These are phyloP conservation scores for Zosterops lateralis DNA, from an alignment of 2,113 vertebrate genomes.

Conservation along the genomic window DNA sequence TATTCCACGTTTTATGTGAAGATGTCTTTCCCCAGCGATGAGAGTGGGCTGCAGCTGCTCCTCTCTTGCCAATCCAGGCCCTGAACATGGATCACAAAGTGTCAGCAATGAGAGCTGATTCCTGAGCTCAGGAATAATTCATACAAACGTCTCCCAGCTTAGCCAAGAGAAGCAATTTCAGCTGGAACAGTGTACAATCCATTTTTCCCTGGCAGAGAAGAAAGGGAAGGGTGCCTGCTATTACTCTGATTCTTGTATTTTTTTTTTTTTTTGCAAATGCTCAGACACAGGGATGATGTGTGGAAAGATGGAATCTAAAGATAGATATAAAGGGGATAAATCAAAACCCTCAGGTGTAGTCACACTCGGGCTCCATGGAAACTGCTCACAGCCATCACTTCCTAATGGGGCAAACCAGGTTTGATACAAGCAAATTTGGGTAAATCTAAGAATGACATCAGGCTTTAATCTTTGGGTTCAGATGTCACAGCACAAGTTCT, in stretches of 20 bases:
- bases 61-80: background rate
- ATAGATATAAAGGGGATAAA: background rate
- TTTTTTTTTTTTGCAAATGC: background rate
- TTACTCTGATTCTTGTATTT: background rate
- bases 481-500: background rate
- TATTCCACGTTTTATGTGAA: background rate
- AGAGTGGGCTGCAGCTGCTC: background rate
- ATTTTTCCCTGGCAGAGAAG: background rate
- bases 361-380: background rate
- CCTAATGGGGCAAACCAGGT: background rate
- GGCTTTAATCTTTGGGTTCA: background rate
- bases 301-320: background rate
- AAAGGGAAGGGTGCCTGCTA: background rate
- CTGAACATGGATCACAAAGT: background rate
- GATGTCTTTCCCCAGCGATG: background rate
- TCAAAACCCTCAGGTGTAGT: background rate
- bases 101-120: background rate
- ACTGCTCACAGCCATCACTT: background rate
- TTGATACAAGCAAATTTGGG: background rate
- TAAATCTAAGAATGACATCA: background rate
- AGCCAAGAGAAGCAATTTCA: slow-evolving; percentile 22
- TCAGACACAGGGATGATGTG: background rate
- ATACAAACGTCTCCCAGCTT: background rate
- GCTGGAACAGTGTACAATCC: background rate
- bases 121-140: slow-evolving; percentile 17